Base-by-base conservation (phyloP, 2,113 vertebrate genomes). In the Ochotona princeps region DNA sequence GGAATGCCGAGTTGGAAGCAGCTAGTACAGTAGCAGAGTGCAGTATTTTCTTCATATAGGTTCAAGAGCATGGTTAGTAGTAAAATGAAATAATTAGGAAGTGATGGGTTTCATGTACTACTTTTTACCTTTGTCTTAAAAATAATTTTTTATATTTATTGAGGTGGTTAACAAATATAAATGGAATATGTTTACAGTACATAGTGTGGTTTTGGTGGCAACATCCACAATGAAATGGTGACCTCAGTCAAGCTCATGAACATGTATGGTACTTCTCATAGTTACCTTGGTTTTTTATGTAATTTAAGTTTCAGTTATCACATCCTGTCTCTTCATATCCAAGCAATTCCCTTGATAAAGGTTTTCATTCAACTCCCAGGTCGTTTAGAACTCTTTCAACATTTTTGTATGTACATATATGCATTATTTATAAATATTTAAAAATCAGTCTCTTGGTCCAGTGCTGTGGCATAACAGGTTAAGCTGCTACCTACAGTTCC, bases 1-100 rank as follows among this genome's bases (percentile, higher is more conserved):
- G 10, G 75, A 20, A 18, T 8, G 30, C 20, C 11, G n/a, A 47
- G 7, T 11, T 32, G 10, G 20, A 61, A 69, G 49, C 57, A 44
- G 23, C 54, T 0, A 10, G 5, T 8, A 1, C 15, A 44, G 23
- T 61, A 20, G 2, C 7, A 0, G 1, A 49, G 2, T 2, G 7
- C 0, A 17, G 10, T 8, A 12, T 73, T 74, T 76, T n/a, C 38
- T 57, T 14, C 12, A 23, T 60, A 25, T 1, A 25, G 21, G 66
- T 1, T 1, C 0, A 15, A 75, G 66, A n/a, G 61, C 2, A 2
- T 15, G 49, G 3, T 17, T 57, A 57, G 32, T 82, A 57, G 79
- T 49, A 72, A 66, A 49, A 30, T 8, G 32, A 60, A 78, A 44
- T 38, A 51, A 60, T 49, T 61, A 84, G 66, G 76, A 74, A 73